Percentiles rank a stretch among this genome's conserved stretches.
Evolutionary conservation across 2,888 invertebrate species (phyloP).

Genomic region (Pollenia amentaria): DNA sequence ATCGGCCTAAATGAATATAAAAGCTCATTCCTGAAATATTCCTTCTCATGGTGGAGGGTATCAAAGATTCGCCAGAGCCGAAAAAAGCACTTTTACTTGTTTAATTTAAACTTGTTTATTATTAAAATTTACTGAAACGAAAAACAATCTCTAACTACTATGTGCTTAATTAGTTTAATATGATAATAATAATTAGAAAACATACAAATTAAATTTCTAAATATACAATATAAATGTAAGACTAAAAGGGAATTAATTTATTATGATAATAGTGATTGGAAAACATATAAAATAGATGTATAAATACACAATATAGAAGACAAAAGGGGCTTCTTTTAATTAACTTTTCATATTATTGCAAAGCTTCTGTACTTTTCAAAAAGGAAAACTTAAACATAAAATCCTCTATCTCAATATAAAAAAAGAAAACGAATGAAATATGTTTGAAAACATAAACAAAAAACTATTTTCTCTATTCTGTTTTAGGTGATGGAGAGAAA

Average conservation of each 20-base stretch:
- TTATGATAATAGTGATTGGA: constrained; percentile 5
- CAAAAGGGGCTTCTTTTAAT: constrained; percentile 40
- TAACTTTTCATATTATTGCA: constrained; percentile 25
- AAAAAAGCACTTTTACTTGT: no score
- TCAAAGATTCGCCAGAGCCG: no score
- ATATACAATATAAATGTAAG: background rate
- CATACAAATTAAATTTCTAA: background rate
- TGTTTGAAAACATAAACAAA: constrained; percentile 13
- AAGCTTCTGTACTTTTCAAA: constrained; percentile 10
- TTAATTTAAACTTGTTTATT: no score
- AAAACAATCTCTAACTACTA: background rate
- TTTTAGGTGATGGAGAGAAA: constrained; percentile 6
- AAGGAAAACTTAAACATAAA: background rate
- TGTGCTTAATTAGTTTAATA: background rate
- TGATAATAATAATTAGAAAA: background rate
- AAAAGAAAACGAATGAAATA: background rate
- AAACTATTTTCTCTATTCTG: constrained; percentile 7
- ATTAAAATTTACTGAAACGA: no score
- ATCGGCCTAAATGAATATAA: no score
- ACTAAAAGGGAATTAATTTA: background rate
- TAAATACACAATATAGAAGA: background rate
- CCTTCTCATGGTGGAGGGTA: no score
- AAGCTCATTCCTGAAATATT: no score
- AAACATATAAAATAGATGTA: constrained; percentile 9
- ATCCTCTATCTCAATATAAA: constrained; percentile 11